Base-by-base conservation (phyloP, 37 sponge, comb jelly and placozoan genomes). In the Halichondria panicea region DNA sequence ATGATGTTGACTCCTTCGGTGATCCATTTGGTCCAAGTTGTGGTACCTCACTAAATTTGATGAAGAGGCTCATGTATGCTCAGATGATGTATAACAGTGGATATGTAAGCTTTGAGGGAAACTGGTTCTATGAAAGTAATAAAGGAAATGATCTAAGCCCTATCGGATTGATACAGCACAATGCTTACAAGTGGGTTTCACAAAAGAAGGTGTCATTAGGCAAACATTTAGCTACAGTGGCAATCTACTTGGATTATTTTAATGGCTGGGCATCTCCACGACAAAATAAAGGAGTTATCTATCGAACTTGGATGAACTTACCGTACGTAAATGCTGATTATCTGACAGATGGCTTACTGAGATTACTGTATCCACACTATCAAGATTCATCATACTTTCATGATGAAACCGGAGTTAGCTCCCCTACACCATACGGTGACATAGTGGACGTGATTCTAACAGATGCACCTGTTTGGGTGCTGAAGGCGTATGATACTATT, bases 371-470 rank as follows among this genome's bases (percentile, higher is more conserved):
- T 55, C 84, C 84, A 32, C 43, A 25, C 35, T 83, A 83, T 32
- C 84, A 83, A 74, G 84, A 83, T 45, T 58, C 71, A 34, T 83
- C 84, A 1, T 83, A 76, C 62, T 83, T 83, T 69, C 84, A 83
- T 55, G 76, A 83, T 34, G 84, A 83, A 55, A 75, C 68, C 61
- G 84, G 84, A 4, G 41, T 75, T 12, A 83, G 84, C 30, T 83
- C 84, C 12, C 60, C 84, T 28, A 83, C 84, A 37, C 84, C 84
- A 13, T 83, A 75, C 58, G 76, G 84, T 37, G 84, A 83, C 43
- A 40, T 32, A n/a, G 19, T 83, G 50, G 84, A 83, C 58, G 84
- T 83, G 28, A 12, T 83, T 15, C 67, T 83, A 11, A 60, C 76
- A 4, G 84, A 83, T 75, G 76, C 84, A 37, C 62, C 84, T 2